Base-by-base conservation (phyloP, 1,140 invertebrate species). In the Thaumetopoea pityocampa region DNA sequence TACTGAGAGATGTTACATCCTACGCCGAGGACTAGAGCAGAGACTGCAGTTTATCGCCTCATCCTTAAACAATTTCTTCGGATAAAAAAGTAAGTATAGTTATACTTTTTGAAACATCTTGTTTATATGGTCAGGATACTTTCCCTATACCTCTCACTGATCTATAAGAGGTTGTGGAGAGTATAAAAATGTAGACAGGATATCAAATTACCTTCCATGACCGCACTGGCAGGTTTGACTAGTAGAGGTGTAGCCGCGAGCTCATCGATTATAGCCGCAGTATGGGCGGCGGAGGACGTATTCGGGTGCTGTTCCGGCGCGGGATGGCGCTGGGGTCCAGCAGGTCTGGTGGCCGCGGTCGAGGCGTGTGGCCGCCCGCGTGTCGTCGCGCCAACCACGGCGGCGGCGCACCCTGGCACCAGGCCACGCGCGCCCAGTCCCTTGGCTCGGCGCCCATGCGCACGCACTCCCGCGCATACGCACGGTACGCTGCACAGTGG, bases 401-500 rank as follows among this genome's bases (percentile, higher is more conserved):
- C 14, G 74, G 68, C 17, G 67, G 45, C 4, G 43, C 41, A 8
- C 67, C 61, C 2, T 84, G 82, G 46, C 92, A 93, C 48, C 85
- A 88, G 18, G 89, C 90, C 10, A 87, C 84, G 14, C 78, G 74
- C 51, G 91, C 78, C 93, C 93, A 91, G 55, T 92, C 83, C 0
- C 79, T 67, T 24, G 93, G 73, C 41, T 88, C 87, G 19, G 93
- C 89, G 1, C 94, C 94, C 4, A 93, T 70, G 3, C 94, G 86
- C 26, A 90, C 86, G 72, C 96, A 97, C 67, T 96, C 93, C 46
- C 93, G 90, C 2, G 92, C 92, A 71, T 97, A 98, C 0, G 96
- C 95, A 35, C 91, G 91, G 48, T 97, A 91, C 28, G 94, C 93
- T 58, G 96, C 94, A 73, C 96, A 98, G 68, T 96, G 94, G 66